Conservation (phyloP, 1,140 invertebrate species). For the Trachelipus rathkii region DNA sequence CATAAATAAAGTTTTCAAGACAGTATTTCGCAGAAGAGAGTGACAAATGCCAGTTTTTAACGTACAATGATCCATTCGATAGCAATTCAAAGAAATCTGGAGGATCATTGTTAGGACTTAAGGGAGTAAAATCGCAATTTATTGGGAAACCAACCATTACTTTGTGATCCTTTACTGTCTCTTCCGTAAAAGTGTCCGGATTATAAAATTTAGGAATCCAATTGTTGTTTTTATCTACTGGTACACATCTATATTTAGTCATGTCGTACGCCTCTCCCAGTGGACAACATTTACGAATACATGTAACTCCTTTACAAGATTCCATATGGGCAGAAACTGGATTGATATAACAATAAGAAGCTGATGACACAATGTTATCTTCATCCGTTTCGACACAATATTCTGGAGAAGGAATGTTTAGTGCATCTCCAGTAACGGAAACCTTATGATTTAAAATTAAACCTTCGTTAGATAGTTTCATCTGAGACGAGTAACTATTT, state of each 20-base stretch:
- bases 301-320: not conserved
- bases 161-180: not conserved
- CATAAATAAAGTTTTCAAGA: conserved; percentile 33
- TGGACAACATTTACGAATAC: not conserved
- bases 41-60: conserved; percentile 9
- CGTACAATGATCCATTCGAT: conserved; percentile 30
- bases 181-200: not conserved
- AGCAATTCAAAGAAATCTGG: conserved; percentile 31
- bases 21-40: conserved; percentile 31
- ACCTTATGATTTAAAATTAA: not conserved
- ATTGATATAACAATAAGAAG: not conserved
- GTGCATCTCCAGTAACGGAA: not conserved
- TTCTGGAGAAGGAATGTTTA: not conserved
- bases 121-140: not conserved
- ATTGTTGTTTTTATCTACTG: not conserved
- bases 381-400: not conserved
- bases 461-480: not conserved
- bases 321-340: not conserved
- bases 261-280: not conserved
- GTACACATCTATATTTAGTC: not conserved
- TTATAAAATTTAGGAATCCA: not conserved
- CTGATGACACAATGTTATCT: not conserved
- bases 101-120: conserved; percentile 12
- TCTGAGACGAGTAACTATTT: not conserved
- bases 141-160: not conserved